A percentile compares a stretch with the other conserved stretches of the same genome.
These are phyloP conservation scores for Plagodis pulveraria DNA, from an alignment of 2,888 invertebrate genomes.

Conservation along the genomic window DNA sequence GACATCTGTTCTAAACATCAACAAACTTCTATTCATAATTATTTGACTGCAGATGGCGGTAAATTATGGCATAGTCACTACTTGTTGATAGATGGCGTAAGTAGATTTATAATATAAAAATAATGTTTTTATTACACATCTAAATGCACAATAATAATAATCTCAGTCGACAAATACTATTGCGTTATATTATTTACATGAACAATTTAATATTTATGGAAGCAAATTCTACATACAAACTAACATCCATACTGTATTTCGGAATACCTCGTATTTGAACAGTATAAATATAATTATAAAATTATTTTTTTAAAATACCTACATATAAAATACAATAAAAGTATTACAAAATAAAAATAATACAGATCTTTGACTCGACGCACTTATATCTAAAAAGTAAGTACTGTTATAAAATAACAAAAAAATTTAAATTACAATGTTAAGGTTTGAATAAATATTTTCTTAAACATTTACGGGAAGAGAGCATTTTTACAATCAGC, in stretches of 20 bases:
- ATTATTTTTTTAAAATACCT: constrained; percentile 63
- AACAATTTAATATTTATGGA: constrained; percentile 60
- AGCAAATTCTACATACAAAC: constrained; percentile 67
- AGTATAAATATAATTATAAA: constrained; percentile 68
- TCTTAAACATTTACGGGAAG: constrained; percentile 67
- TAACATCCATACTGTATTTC: constrained; percentile 74
- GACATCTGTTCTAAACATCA: constrained; percentile 24
- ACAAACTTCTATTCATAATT: constrained; percentile 21
- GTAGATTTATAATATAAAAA: constrained; percentile 35
- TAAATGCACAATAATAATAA: constrained; percentile 76
- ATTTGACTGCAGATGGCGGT: constrained; percentile 41
- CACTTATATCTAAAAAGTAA: constrained; percentile 77
- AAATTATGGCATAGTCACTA: constrained; percentile 21
- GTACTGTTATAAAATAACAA: constrained; percentile 75
- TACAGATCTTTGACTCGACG: constrained; percentile 85
- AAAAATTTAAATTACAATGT: constrained; percentile 67
- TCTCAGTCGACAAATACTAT: constrained; percentile 78
- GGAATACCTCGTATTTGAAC: constrained; percentile 82
- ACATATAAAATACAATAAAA: constrained; percentile 77
- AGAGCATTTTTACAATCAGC: constrained; percentile 68
- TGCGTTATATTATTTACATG: constrained; percentile 66
- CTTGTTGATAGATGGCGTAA: constrained; percentile 59
- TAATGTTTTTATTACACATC: constrained; percentile 53
- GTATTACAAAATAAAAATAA: constrained; percentile 84
- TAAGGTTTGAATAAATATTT: constrained; percentile 80